Evolutionary conservation across 1,140 invertebrate species (phyloP).

Genomic region (Caligus rogercresseyi): DNA sequence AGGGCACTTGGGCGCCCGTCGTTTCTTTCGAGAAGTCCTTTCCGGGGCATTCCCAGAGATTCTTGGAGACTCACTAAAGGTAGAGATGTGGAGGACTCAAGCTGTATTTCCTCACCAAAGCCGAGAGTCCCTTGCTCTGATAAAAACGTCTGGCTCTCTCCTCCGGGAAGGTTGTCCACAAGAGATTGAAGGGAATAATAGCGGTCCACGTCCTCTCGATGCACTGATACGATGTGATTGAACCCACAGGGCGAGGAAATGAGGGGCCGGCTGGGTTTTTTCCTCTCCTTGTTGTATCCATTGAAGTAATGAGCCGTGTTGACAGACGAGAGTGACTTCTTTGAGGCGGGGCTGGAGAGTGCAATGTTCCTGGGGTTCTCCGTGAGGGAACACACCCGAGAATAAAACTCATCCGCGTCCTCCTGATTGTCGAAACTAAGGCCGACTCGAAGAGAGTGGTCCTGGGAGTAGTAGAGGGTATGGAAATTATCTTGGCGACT

Average conservation of each 20-base stretch:
- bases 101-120: no score
- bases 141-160: background rate
- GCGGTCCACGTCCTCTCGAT: slow-evolving; percentile 42
- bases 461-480: slow-evolving; percentile 57
- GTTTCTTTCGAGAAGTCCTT: background rate
- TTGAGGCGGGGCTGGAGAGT: slow-evolving; percentile 40
- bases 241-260: slow-evolving; percentile 73
- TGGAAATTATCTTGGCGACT: slow-evolving; percentile 48
- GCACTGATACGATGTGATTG: slow-evolving; percentile 62
- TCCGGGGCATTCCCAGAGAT: background rate
- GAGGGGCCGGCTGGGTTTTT: slow-evolving; percentile 52
- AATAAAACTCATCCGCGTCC: slow-evolving; percentile 47
- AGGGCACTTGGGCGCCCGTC: background rate
- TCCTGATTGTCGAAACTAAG: slow-evolving; percentile 56
- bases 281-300: slow-evolving; percentile 12
- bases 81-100: background rate
- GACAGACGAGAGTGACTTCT: slow-evolving; percentile 25
- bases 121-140: no score
- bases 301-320: background rate
- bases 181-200: slow-evolving; percentile 47
- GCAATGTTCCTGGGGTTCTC: slow-evolving; percentile 30
- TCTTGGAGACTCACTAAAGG: background rate
- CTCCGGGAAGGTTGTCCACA: slow-evolving; percentile 23
- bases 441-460: slow-evolving; percentile 40
- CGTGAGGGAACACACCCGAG: slow-evolving; percentile 25